A percentile compares a stretch with the other conserved stretches of the same genome.
Conservation (phyloP, 1,140 invertebrate genomes). For the Heliconius eleuchia region DNA sequence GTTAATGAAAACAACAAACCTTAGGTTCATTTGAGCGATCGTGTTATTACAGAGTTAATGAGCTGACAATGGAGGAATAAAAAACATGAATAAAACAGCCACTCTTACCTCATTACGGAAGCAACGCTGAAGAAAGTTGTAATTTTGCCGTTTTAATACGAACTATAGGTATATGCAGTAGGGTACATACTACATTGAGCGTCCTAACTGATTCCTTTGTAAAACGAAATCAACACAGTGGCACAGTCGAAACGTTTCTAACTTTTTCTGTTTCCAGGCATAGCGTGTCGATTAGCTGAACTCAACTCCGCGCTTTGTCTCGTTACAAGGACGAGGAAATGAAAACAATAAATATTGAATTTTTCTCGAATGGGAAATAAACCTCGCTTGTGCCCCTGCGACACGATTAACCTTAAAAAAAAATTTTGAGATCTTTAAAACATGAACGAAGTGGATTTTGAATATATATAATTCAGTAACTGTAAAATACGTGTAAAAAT, state of each 20-base stretch:
- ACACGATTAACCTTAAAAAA: too few species aligned
- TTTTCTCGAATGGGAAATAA: too few species aligned
- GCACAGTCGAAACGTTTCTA: neutral
- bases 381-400: too few species aligned
- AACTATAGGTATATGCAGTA: neutral
- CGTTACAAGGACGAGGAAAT: too few species aligned
- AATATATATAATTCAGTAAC: too few species aligned
- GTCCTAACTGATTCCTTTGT: neutral
- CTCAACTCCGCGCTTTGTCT: too few species aligned
- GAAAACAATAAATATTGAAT: too few species aligned
- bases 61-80: constrained; percentile 26
- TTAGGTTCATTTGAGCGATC: neutral
- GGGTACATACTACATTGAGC: neutral
- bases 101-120: constrained; percentile 34
- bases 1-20: constrained; percentile 8
- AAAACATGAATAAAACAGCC: constrained; percentile 27
- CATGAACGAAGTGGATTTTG: too few species aligned
- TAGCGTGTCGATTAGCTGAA: too few species aligned
- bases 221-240: neutral
- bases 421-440: too few species aligned
- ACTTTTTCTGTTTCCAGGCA: too few species aligned
- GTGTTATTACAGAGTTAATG: constrained; percentile 28
- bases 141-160: constrained; percentile 21
- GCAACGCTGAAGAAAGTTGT: constrained; percentile 27
- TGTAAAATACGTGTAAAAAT: too few species aligned